Base-by-base conservation (phyloP, 2,113 vertebrate genomes). In the Callospermophilus lateralis region DNA sequence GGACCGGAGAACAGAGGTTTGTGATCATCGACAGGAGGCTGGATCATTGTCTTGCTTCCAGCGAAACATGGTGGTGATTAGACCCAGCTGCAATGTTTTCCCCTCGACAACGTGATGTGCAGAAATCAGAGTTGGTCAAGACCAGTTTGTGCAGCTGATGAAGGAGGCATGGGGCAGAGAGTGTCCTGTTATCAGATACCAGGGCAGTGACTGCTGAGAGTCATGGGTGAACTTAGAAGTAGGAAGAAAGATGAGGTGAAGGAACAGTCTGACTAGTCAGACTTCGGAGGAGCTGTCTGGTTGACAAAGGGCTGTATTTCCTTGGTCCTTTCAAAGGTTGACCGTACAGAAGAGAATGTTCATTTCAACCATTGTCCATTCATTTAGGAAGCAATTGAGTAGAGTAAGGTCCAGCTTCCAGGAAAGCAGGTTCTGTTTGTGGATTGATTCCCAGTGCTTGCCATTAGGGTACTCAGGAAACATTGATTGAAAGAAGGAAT, bases 151-250 rank as follows among this genome's bases (percentile, higher is more conserved):
- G 45, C 70, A 84, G 83, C 74, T 97, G 53, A 63, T 58, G 37
- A 45, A 84, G 45, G 42, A 4, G 61, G 89, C 72, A 34, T 13
- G 32, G 78, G 80, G 39, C 77, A 8, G 30, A 89, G 61, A 81
- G 22, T 12, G 1, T 87, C 70, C 79, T 96, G 83, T 96, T 97
- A 97, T 96, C 96, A 97, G 95, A 96, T 72, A 93, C 78, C 79
- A 95, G 67, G 1, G 12, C 63, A 19, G 67, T 84, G 89, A 96
- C 86, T 94, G 89, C 65, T 67, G 55, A 89, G 74, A 76, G 93
- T 97, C 97, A 95, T 94, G 89, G 96, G 89, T 8, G 24, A 89
- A 89, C 22, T 42, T 83, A 9, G 89, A 73, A 91, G 94, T 9
- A 45, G 45, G 45, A 45, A 45, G 45, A 45, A 45, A 45, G 45